These are phyloP conservation scores for Heliothis subflexa DNA, from an alignment of 1,140 invertebrate species.

Conservation along the genomic window DNA sequence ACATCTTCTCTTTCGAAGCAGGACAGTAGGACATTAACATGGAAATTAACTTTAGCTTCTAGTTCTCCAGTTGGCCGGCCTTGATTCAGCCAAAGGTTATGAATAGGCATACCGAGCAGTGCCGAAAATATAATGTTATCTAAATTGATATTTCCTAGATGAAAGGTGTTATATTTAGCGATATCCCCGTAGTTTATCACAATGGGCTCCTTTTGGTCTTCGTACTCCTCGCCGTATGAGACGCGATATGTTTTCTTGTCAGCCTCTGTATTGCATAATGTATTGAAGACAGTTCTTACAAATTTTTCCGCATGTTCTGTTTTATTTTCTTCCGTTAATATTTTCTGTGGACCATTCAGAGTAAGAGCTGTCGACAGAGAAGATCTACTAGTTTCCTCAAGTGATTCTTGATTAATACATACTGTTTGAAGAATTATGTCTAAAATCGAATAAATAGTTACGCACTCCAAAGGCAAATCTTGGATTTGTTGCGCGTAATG, in stretches of 20 bases:
- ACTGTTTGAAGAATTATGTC: slow-evolving; percentile 81
- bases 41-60: slow-evolving; percentile 75
- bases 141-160: slow-evolving; percentile 72
- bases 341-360: slow-evolving; percentile 55
- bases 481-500: slow-evolving; percentile 72
- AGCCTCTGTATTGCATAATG: slow-evolving; percentile 64
- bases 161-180: slow-evolving; percentile 73
- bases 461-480: slow-evolving; percentile 79
- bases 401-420: slow-evolving; percentile 53
- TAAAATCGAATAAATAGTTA: slow-evolving; percentile 79
- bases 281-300: slow-evolving; percentile 68
- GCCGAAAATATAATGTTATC: slow-evolving; percentile 66
- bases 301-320: slow-evolving; percentile 65
- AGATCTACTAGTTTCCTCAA: slow-evolving; percentile 56
- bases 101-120: slow-evolving; percentile 70
- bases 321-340: slow-evolving; percentile 49
- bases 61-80: slow-evolving; percentile 57
- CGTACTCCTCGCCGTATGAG: slow-evolving; percentile 74
- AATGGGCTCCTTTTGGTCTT: slow-evolving; percentile 70
- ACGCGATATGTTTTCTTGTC: slow-evolving; percentile 70
- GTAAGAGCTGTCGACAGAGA: slow-evolving; percentile 61
- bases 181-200: slow-evolving; percentile 74
- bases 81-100: slow-evolving; percentile 70
- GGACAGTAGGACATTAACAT: slow-evolving; percentile 72
- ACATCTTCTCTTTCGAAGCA: slow-evolving; percentile 76